Base-by-base conservation (phyloP, 2,797 vertebrate genomes). In the Enteromius radiatus region DNA sequence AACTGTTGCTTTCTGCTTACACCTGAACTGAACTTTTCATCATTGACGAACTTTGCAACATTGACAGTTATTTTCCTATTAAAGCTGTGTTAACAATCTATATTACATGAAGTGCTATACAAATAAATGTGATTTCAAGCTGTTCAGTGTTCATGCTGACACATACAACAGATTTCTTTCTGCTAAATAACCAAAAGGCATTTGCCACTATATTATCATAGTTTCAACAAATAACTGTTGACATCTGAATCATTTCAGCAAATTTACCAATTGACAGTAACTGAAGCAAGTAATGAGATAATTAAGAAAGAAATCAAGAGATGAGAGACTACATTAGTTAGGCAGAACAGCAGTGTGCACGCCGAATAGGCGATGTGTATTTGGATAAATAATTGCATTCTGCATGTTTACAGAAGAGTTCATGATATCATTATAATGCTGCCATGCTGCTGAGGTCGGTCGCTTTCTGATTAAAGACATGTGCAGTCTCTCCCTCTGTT, bases 391-490 rank as follows among this genome's bases (percentile, higher is more conserved):
- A 59, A 49, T 73, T 80, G 61, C 43, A 77, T 83, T 83, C 45
- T 80, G n/a, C 71, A 67, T 71, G 70, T 67, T 80, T 71, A 70
- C 33, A 64, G 33, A 17, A 36, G 15, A 74, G 82, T 71, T 79
- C 31, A 80, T 86, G 70, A 64, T 79, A 84, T 85, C 80, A 86
- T 78, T 69, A 86, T 78, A 71, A 70, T 41, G 23, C 59, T 63
- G 78, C 79, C 78, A 79, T 82, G 74, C 75, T 74, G 73, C 54
- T 70, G 61, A 56, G 63, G 12, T 73, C 52, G 75, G 84, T 86
- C 76, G 82, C 82, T 70, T 83, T 73, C 68, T 85, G 61, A 85
- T 85, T 84, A 85, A 83, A 84, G 38, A 79, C 83, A 84, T 36
- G 33, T 78, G 67, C 54, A 43, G 4, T 28, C 15, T 23, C 28